A percentile compares a stretch with the other conserved stretches of the same genome.
phyloP scores from a whole-genome alignment of 2,888 invertebrate species.

The Unio delphinus region DNA sequence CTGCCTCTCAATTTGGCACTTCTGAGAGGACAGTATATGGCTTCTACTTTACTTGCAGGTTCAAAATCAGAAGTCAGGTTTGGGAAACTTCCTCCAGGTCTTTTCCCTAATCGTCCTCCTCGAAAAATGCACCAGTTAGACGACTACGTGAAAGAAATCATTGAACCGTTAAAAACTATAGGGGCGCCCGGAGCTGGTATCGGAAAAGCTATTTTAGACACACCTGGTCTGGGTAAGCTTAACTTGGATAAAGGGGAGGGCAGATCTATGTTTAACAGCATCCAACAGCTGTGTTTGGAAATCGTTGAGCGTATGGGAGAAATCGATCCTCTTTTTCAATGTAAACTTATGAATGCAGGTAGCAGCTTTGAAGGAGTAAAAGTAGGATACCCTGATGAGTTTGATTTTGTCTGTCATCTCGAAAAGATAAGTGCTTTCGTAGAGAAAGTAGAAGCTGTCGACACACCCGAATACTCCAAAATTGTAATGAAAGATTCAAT shows the following conservation, averaged over 20 bases:
- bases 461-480: neutral
- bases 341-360: constrained; percentile 15
- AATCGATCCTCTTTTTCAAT: constrained; percentile 13
- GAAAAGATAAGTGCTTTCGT: constrained; percentile 1
- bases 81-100: constrained; percentile 12
- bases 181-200: neutral
- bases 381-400: constrained; percentile 23
- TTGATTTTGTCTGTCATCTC: constrained; percentile 19
- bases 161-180: neutral
- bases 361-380: constrained; percentile 20
- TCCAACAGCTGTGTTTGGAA: neutral
- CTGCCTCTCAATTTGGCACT: constrained; percentile 3
- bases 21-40: constrained; percentile 6
- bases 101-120: constrained; percentile 17
- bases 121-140: constrained; percentile 7
- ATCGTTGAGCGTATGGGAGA: constrained; percentile 13
- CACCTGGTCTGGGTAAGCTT: constrained; percentile 10
- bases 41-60: constrained; percentile 1
- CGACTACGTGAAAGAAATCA: constrained; percentile 10
- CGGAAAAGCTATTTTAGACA: constrained; percentile 4
- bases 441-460: constrained; percentile 1
- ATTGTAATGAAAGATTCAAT: too few species aligned
- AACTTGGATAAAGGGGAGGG: constrained; percentile 5
- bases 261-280: constrained; percentile 3
- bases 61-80: constrained; percentile 3